Base-by-base conservation (phyloP, 2,888 invertebrate genomes). In the Meandrusa payeni region DNA sequence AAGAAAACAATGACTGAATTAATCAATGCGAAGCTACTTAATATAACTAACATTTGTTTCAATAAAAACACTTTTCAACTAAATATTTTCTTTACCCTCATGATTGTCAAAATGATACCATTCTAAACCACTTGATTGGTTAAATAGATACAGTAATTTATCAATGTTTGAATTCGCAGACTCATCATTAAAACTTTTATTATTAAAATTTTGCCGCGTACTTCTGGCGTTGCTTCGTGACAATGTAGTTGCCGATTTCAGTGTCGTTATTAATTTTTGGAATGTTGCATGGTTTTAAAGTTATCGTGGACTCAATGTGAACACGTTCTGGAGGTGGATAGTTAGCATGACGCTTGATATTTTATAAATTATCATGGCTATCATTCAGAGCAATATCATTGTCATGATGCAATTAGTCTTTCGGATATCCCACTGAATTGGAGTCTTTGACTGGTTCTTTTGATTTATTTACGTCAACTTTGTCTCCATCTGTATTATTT, bases 211-310 rank as follows among this genome's bases (percentile, higher is more conserved):
- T 57, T 61, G 57, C 47, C 59, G 59, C 63, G 63, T 61, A 22
- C 52, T 57, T 47, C 52, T 75, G 74, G 79, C 81, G 78, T 83
- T 85, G 87, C 87, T 85, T 85, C 87, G 87, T 87, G 87, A 87
- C 87, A 87, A 87, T 87, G 87, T 86, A 86, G 85, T 82, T 87
- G 86, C 85, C 75, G 73, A 72, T 72, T 66, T 81, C 62, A 65
- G 74, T 82, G 82, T 83, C 69, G 71, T 75, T 64, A 64, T 70
- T 50, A 59, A 56, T 69, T 64, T 70, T 69, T 75, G 78, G 83
- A 83, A 85, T 86, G 86, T 77, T 83, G 86, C 86, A 86, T 83
- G 83, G 66, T 76, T 76, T 76, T 69, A 55, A 47, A 61, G 50
- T 61, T 65, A 51, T 61, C 64, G 66, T 65, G 61, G 56, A 60